Base-by-base conservation (phyloP, 2,888 invertebrate species). In the Nezara viridula region DNA sequence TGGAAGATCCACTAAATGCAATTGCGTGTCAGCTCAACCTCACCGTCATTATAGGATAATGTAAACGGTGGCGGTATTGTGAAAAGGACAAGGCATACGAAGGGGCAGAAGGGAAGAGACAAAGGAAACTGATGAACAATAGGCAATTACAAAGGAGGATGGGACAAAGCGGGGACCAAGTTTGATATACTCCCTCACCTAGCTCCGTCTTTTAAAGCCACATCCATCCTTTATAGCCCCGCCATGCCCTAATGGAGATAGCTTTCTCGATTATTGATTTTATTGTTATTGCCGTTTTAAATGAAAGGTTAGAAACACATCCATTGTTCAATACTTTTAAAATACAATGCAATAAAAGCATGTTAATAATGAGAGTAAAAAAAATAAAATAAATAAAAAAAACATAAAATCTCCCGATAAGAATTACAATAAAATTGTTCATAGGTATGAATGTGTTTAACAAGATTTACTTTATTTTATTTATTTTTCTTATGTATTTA, bases 161-260 rank as follows among this genome's bases (percentile, higher is more conserved):
- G 32, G 47, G 81, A 85, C 24, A 86, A 81, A 81, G 27, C 40
- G 88, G 50, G 86, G 50, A 49, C 32, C 21, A 49, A 49, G 81
- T 86, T 86, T 86, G 86, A 86, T 86, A 86, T 55, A 86, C 50
- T 55, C 60, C 86, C 86, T 86, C 55, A 86, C 27, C 86, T 52
- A 55, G 32, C 50, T 37, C 24, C 52, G 50, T 52, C 86, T 86
- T 86, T 86, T 50, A 49, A 37, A 49, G 21, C 47, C 85, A 27
- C 27, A 21, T 60, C 66, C 66, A 73, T 73, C 66, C 37, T 73
- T 73, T 73, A 73, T 73, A 37, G 66, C 37, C n/a, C n/a, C 19
- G 4, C 19, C 66, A 73, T 73, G 32, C 37, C 66, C 32, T 73
- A 73, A 73, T 73, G 32, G 66, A 37, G 66, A 32, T 32, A 27